phyloP scores from a whole-genome alignment of 2,113 vertebrate species.

The Perognathus longimembris region DNA sequence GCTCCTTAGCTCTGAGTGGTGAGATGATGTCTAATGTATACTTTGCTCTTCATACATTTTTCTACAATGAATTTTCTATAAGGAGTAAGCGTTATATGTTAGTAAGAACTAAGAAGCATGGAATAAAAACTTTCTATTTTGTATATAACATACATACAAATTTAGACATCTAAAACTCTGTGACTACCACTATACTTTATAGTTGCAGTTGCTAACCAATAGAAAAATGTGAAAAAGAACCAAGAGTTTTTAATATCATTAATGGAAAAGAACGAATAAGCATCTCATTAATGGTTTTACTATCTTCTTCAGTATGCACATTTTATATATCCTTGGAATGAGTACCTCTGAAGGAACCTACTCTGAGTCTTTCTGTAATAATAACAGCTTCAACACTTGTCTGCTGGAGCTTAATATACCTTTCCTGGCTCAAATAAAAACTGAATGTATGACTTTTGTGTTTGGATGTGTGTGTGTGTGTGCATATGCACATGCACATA shows the following conservation, averaged over 20 bases:
- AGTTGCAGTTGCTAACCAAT: background rate
- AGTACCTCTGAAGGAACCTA: background rate
- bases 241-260: background rate
- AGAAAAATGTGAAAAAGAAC: background rate
- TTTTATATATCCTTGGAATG: background rate
- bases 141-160: background rate
- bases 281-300: background rate
- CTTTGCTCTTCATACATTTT: background rate
- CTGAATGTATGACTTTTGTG: background rate
- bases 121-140: background rate
- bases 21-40: background rate
- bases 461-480: no score
- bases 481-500: no score
- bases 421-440: slow-evolving; percentile 1
- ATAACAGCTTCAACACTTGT: background rate
- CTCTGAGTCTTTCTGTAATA: background rate
- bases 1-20: background rate
- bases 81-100: slow-evolving; percentile 1
- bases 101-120: background rate
- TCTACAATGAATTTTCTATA: background rate
- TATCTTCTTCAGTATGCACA: background rate
- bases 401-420: background rate
- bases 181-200: background rate
- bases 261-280: background rate
- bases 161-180: slow-evolving; percentile 10